Evolutionary conservation across 2,797 vertebrate species (phyloP).

Genomic region (Hephaestus fuliginosus): DNA sequence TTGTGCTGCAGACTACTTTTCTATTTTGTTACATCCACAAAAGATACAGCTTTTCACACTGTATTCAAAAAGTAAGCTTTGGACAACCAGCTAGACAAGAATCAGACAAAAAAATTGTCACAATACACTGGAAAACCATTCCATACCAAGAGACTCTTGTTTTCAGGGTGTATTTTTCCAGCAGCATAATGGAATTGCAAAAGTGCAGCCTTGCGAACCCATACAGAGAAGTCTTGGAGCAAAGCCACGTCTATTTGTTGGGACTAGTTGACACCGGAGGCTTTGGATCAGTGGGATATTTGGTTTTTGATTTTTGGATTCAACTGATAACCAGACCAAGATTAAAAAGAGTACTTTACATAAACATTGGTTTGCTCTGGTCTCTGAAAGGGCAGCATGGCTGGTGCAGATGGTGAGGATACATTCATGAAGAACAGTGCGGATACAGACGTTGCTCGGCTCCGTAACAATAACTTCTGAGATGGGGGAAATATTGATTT

Average conservation of each 20-base stretch:
- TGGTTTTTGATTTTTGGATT: conserved; percentile 84
- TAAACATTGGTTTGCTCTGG: conserved; percentile 80
- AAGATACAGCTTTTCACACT: conserved; percentile 85
- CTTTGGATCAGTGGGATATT: conserved; percentile 85
- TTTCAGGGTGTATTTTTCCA: conserved; percentile 87
- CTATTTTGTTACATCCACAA: conserved; percentile 86
- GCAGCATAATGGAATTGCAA: conserved; percentile 89
- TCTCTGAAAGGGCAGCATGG: conserved; percentile 83
- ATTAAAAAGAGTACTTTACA: conserved; percentile 75
- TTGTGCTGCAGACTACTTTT: conserved; percentile 87
- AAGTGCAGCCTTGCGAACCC: conserved; percentile 88
- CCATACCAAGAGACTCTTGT: conserved; percentile 86
- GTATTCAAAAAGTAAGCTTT: conserved; percentile 88
- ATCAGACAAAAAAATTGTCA: conserved; percentile 86
- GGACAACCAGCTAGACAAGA: conserved; percentile 89
- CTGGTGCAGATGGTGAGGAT: conserved; percentile 87
- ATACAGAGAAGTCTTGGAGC: conserved; percentile 84
- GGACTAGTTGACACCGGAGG: conserved; percentile 74
- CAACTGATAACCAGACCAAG: conserved; percentile 76
- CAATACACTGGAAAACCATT: conserved; percentile 88
- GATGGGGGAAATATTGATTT: conserved; percentile 80
- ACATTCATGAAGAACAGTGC: conserved; percentile 88
- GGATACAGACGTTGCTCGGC: conserved; percentile 84
- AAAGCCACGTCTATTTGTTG: conserved; percentile 82
- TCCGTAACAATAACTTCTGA: conserved; percentile 79